These are phyloP conservation scores for Pao palembangensis DNA, from an alignment of 2,113 vertebrate species.

Conservation along the genomic window DNA sequence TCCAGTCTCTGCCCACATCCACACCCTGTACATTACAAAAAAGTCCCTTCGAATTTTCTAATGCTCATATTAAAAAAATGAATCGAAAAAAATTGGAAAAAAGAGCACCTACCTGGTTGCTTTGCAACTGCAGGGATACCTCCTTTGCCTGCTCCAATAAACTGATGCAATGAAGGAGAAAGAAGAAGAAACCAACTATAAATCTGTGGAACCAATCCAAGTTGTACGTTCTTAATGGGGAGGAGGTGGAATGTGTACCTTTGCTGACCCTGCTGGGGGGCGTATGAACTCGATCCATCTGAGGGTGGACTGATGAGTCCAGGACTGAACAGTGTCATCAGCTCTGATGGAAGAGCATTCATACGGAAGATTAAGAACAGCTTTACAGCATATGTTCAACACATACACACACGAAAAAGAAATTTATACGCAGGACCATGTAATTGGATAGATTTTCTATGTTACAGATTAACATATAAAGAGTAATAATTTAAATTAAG, in stretches of 20 bases:
- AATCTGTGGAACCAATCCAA: neutral
- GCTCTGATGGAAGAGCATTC: slow-evolving; percentile 48
- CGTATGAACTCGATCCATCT: slow-evolving; percentile 19
- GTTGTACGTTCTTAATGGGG: neutral
- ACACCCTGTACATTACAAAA: slow-evolving; percentile 26
- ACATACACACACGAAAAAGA: no score
- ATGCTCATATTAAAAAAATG: neutral
- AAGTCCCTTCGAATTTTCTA: neutral
- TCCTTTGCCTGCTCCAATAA: slow-evolving; percentile 57
- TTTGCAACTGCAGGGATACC: slow-evolving; percentile 33
- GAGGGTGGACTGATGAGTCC: slow-evolving; percentile 34
- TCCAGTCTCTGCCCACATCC: slow-evolving; percentile 55
- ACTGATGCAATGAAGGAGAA: slow-evolving; percentile 32
- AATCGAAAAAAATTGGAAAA: neutral
- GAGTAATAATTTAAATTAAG: no score
- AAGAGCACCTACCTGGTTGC: slow-evolving; percentile 47
- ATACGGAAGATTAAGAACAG: neutral
- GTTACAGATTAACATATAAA: no score
- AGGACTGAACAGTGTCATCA: slow-evolving; percentile 66
- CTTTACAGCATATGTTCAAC: no score
- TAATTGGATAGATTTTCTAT: no score
- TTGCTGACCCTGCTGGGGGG: slow-evolving; percentile 17
- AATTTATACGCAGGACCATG: no score
- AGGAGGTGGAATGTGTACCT: slow-evolving; percentile 40
- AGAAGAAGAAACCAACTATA: neutral